Percentiles rank a stretch among this genome's conserved stretches.
phyloP scores from a whole-genome alignment of 2,113 vertebrate species.

The Phainopepla nitens region DNA sequence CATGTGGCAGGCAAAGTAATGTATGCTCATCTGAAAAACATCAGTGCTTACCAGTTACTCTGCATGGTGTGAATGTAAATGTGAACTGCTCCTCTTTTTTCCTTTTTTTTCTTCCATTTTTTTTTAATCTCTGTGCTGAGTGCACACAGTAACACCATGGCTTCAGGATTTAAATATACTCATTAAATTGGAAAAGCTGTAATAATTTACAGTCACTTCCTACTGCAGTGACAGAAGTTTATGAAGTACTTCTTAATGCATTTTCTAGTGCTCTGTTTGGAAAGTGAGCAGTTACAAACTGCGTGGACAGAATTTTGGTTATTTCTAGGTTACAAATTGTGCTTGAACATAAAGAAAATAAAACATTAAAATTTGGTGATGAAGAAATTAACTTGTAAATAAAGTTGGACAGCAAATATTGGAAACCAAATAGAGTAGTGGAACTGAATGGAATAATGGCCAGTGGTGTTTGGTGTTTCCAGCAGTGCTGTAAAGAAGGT shows the following conservation, averaged over 20 bases:
- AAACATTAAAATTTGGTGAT: background rate
- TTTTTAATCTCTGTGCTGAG: background rate
- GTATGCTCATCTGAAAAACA: conserved; percentile 43
- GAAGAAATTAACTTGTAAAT: background rate
- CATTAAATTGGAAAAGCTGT: conserved; percentile 54
- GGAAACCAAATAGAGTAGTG: background rate
- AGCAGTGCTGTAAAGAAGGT: background rate
- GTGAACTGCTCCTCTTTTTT: background rate
- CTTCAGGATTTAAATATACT: conserved; percentile 49
- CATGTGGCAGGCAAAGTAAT: conserved; percentile 41
- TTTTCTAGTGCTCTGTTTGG: conserved; percentile 25
- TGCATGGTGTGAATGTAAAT: conserved; percentile 53
- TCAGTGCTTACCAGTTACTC: conserved; percentile 46
- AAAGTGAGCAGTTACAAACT: background rate
- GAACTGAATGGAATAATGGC: background rate
- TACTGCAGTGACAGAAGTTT: conserved; percentile 41
- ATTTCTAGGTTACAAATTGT: background rate
- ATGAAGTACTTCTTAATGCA: conserved; percentile 29
- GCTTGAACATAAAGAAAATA: background rate
- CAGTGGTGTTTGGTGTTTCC: background rate
- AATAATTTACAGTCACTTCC: conserved; percentile 66
- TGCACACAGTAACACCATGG: conserved; percentile 6
- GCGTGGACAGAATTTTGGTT: background rate
- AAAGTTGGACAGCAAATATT: background rate
- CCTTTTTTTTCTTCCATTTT: background rate